Percentiles rank a stretch among this genome's conserved stretches.
Evolutionary conservation across 2,888 invertebrate species (phyloP).

Genomic region (Sinotaia quadrata): DNA sequence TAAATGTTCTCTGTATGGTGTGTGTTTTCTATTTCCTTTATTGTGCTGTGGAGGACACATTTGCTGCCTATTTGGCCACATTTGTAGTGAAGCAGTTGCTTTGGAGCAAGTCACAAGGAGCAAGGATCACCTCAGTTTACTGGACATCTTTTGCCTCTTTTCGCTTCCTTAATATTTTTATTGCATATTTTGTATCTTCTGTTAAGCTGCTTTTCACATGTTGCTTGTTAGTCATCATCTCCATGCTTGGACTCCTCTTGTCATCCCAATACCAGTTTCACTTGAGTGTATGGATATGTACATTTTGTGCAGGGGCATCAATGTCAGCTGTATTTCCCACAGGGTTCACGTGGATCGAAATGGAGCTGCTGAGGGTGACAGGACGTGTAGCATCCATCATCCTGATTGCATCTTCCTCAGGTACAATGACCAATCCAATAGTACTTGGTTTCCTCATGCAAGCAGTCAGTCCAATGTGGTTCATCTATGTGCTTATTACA

Average conservation of each 20-base stretch:
- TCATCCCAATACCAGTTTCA: slow-evolving; percentile 41
- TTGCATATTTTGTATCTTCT: slow-evolving; percentile 64
- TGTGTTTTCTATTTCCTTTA: slow-evolving; percentile 67
- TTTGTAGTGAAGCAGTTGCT: slow-evolving; percentile 64
- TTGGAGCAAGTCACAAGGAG: slow-evolving; percentile 61
- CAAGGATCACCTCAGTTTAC: slow-evolving; percentile 67
- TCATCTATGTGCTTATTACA: slow-evolving; percentile 62
- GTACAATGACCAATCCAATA: slow-evolving; percentile 68
- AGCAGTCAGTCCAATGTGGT: slow-evolving; percentile 58
- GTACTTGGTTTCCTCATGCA: slow-evolving; percentile 66
- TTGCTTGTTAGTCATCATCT: slow-evolving; percentile 24
- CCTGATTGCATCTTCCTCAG: slow-evolving; percentile 67
- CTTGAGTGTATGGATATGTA: slow-evolving; percentile 56
- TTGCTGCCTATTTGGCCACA: slow-evolving; percentile 67
- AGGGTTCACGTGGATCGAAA: slow-evolving; percentile 70
- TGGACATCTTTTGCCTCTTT: slow-evolving; percentile 72
- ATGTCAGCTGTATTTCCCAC: slow-evolving; percentile 72
- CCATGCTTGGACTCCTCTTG: slow-evolving; percentile 42
- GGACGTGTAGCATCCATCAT: slow-evolving; percentile 69
- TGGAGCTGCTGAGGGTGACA: slow-evolving; percentile 66
- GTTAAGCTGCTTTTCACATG: slow-evolving; percentile 38
- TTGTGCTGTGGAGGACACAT: slow-evolving; percentile 70
- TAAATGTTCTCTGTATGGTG: slow-evolving; percentile 60
- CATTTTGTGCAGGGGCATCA: slow-evolving; percentile 62
- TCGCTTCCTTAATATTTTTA: slow-evolving; percentile 68